phyloP scores from a whole-genome alignment of 2,888 invertebrate species.

The Scaptomyza flava region DNA sequence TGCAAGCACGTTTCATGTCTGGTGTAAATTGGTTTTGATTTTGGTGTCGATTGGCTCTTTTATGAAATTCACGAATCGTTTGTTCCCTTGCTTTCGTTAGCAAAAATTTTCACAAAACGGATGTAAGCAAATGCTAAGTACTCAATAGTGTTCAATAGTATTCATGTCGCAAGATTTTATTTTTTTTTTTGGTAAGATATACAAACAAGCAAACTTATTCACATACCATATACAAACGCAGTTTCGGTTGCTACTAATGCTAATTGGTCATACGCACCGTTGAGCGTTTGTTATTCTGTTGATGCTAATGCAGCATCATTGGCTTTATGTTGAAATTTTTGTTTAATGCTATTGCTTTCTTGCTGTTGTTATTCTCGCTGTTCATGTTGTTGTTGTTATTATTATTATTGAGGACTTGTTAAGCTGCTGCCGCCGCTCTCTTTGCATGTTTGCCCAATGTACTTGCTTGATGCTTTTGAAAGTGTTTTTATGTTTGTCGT shows the following conservation, averaged over 20 bases:
- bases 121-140: constrained; percentile 19
- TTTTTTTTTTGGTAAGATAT: constrained; percentile 35
- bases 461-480: constrained; percentile 22
- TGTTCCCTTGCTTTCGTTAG: constrained; percentile 18
- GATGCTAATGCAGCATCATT: constrained; percentile 31
- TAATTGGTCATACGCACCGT: constrained; percentile 67
- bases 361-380: constrained; percentile 12
- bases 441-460: constrained; percentile 38
- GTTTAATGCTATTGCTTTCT: constrained; percentile 13
- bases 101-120: constrained; percentile 18
- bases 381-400: constrained; percentile 14
- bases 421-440: constrained; percentile 11
- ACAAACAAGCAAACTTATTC: constrained; percentile 21
- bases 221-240: constrained; percentile 10
- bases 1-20: constrained; percentile 46
- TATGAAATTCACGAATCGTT: constrained; percentile 20
- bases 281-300: constrained; percentile 53
- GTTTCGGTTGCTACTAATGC: constrained; percentile 51
- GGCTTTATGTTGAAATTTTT: constrained; percentile 14
- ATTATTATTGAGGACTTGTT: constrained; percentile 18
- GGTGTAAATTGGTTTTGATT: constrained; percentile 10
- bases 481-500: constrained; percentile 19
- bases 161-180: constrained; percentile 32
- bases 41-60: constrained; percentile 35
- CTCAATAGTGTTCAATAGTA: constrained; percentile 37